phyloP scores from a whole-genome alignment of 1,140 invertebrate genomes.

The Anoplolepis gracilipes region DNA sequence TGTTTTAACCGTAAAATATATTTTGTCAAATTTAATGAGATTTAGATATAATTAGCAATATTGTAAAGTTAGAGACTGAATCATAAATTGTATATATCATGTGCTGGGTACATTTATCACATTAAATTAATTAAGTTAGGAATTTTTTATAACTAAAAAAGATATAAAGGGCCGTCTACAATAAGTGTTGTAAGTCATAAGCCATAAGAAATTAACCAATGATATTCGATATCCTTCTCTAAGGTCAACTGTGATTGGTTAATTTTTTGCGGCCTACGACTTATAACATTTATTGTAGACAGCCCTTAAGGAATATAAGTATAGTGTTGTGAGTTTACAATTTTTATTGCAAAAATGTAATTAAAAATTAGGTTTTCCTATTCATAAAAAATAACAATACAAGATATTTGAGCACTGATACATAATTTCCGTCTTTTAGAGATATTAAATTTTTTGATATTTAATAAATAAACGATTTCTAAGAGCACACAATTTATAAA shows the following conservation, averaged over 20 bases:
- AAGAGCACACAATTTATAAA: not conserved
- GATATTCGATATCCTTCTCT: too few species aligned
- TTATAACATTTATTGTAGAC: too few species aligned
- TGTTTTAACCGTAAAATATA: slow-evolving; percentile 1
- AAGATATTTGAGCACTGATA: slow-evolving; percentile 19
- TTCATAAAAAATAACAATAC: too few species aligned
- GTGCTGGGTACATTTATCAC: slow-evolving; percentile 54
- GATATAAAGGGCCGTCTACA: too few species aligned
- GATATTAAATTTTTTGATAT: slow-evolving; percentile 3
- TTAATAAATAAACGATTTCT: not conserved
- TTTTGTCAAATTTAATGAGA: slow-evolving; percentile 45
- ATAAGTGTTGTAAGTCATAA: too few species aligned
- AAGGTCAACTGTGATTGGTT: too few species aligned
- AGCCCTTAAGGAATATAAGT: not conserved
- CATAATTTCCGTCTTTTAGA: slow-evolving; percentile 18
- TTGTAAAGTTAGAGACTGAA: slow-evolving; percentile 68
- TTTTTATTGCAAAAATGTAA: slow-evolving; percentile 67
- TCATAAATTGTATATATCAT: slow-evolving; percentile 63
- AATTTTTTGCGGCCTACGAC: too few species aligned
- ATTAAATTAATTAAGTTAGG: slow-evolving; percentile 51
- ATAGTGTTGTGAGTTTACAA: slow-evolving; percentile 24
- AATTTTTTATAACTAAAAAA: slow-evolving; percentile 8
- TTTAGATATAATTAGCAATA: not conserved
- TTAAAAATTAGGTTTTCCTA: slow-evolving; percentile 17
- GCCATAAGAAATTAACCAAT: too few species aligned